These are phyloP conservation scores for Gambelia wislizenii DNA, from an alignment of 2,797 vertebrate species.

Conservation along the genomic window DNA sequence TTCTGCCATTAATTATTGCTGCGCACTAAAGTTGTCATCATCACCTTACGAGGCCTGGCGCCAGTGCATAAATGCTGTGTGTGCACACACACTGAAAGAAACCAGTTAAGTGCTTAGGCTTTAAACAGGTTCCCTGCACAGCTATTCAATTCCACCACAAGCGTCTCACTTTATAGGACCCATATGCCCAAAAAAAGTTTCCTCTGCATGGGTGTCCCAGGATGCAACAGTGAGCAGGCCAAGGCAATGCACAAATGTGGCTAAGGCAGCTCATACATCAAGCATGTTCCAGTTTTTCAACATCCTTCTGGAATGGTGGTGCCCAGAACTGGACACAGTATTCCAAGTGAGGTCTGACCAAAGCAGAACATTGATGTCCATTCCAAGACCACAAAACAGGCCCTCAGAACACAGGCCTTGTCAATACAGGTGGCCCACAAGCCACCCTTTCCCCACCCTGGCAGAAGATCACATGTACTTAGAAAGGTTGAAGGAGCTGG, in stretches of 20 bases:
- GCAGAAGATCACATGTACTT: too few species aligned
- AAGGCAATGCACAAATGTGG: too few species aligned
- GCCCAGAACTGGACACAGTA: too few species aligned
- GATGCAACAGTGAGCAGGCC: not conserved
- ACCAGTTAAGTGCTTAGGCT: not conserved
- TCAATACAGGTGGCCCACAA: too few species aligned
- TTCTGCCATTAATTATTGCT: not conserved
- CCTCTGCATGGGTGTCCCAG: not conserved
- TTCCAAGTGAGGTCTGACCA: too few species aligned
- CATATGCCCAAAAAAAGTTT: slow-evolving; percentile 7
- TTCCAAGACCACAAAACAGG: too few species aligned
- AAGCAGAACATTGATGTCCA: too few species aligned
- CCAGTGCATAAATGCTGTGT: not conserved
- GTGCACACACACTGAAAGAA: not conserved
- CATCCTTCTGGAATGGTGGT: too few species aligned
- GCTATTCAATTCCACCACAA: slow-evolving; percentile 1
- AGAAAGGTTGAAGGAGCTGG: too few species aligned
- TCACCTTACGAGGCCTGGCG: not conserved
- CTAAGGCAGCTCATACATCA: not conserved
- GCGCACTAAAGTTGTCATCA: not conserved
- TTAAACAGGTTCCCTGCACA: not conserved
- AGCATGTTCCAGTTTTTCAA: too few species aligned
- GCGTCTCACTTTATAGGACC: slow-evolving; percentile 3
- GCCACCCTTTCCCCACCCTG: too few species aligned
- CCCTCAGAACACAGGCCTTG: too few species aligned